Base-by-base conservation (phyloP, 2,797 vertebrate species). In the Lacerta viridis region DNA sequence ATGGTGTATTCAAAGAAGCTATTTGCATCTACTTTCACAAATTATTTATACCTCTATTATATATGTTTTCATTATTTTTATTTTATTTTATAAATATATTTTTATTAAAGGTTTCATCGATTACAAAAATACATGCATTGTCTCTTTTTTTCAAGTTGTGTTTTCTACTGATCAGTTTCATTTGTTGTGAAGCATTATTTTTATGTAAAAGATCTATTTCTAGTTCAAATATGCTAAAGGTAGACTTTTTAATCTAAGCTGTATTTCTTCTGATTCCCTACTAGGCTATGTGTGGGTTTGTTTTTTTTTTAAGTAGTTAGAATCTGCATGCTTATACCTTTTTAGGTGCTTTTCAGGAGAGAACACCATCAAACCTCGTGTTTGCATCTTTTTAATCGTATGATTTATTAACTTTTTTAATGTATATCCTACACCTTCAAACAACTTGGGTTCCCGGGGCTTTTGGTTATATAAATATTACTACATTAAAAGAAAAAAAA, bases 181-280 rank as follows among this genome's bases (percentile, higher is more conserved):
- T 55, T 55, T 55, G 50, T 55, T 15, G 50, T 55, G 50, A 55
- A 55, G 50, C n/a, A 36, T 74, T 71, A 59, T 74, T 15, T 8
- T 74, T 84, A 41, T 75, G 25, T 75, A 29, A 74, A 64, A 43
- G 9, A 23, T 43, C 41, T 85, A 39, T 36, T 85, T 85, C 64
- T 78, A 13, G 7, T 25, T 86, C 29, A 77, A 78, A 78, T 68
- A 78, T 46, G 18, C 6, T 36, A 41, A 86, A 66, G n/a, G 46
- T 77, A 39, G n/a, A 11, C 20, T 7, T 41, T 77, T 41, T 77
- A 18, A 64, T 77, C 55, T n/a, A 33, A n/a, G 20, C 5, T 61
- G 39, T 36, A 13, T 20, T 50, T 33, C 20, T 29, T 55, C 13
- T 18, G 17, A 27, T 36, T 18, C 20, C 41, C 36, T 59, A 1